Conservation (phyloP, 2,797 vertebrate genomes). For the Hippocampus kuda region DNA sequence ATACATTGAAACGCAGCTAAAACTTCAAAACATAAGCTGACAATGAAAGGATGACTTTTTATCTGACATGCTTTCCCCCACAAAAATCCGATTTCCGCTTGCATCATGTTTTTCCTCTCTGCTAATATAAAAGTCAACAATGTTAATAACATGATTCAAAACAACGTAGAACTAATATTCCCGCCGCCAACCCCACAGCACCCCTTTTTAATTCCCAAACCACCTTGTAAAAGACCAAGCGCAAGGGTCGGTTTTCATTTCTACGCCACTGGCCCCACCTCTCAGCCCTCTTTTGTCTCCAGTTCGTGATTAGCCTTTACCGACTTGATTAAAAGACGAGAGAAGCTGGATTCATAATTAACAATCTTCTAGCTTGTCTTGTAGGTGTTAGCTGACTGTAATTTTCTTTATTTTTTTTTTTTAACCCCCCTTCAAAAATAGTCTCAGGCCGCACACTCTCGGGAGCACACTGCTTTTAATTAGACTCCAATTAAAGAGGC, state of each 20-base stretch:
- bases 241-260: conserved; percentile 32
- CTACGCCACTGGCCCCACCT: conserved; percentile 6
- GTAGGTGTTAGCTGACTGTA: conserved; percentile 23
- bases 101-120: no score
- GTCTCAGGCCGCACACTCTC: conserved; percentile 16
- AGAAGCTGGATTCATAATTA: conserved; percentile 55
- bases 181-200: no score
- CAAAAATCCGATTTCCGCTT: no score
- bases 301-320: conserved; percentile 44
- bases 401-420: conserved; percentile 22
- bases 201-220: no score
- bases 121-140: no score
- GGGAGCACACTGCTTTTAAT: conserved; percentile 37
- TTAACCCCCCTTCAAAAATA: neutral
- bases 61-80: no score
- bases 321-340: conserved; percentile 63
- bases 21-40: no score
- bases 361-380: conserved; percentile 38
- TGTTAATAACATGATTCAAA: no score
- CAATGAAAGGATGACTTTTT: no score
- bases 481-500: conserved; percentile 39
- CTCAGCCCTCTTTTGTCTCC: conserved; percentile 18
- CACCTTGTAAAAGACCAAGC: no score
- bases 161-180: no score
- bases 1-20: no score